Percentiles rank a stretch among this genome's conserved stretches.
Conservation (phyloP, 2,797 vertebrate species). For the Clamator glandarius region DNA sequence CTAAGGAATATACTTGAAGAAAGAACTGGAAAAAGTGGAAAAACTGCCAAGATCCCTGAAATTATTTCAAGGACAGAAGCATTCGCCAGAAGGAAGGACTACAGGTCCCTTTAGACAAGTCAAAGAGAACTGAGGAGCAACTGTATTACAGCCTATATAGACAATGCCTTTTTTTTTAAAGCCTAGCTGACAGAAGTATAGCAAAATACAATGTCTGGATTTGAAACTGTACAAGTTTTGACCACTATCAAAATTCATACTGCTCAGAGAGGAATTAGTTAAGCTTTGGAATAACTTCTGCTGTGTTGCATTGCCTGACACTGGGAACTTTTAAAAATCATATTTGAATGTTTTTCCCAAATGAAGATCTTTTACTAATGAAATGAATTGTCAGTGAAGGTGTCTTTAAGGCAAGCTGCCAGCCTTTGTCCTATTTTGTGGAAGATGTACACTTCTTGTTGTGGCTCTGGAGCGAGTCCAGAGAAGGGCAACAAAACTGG, state of each 20-base stretch:
- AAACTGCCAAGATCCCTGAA: neutral
- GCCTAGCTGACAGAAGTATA: neutral
- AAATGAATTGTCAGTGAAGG: neutral
- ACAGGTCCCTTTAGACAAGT: neutral
- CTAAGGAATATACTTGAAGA: constrained; percentile 10
- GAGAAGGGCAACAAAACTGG: too few species aligned
- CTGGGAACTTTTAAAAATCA: neutral
- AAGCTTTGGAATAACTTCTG: neutral
- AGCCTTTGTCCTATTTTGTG: too few species aligned
- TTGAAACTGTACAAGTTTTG: neutral
- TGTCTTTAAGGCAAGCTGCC: neutral
- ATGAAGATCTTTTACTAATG: neutral
- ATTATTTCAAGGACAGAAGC: neutral
- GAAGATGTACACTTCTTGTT: neutral
- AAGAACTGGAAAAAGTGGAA: neutral
- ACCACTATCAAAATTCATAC: neutral
- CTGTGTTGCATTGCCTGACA: neutral
- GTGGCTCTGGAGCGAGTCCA: too few species aligned
- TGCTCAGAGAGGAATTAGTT: neutral
- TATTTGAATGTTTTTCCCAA: fast-evolving
- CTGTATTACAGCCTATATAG: neutral
- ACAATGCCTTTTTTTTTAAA: fast-evolving
- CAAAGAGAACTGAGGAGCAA: neutral
- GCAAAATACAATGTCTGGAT: neutral
- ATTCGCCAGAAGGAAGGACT: neutral